phyloP scores from a whole-genome alignment of 1,140 invertebrate species.

The Pseudomyrmex gracilis region DNA sequence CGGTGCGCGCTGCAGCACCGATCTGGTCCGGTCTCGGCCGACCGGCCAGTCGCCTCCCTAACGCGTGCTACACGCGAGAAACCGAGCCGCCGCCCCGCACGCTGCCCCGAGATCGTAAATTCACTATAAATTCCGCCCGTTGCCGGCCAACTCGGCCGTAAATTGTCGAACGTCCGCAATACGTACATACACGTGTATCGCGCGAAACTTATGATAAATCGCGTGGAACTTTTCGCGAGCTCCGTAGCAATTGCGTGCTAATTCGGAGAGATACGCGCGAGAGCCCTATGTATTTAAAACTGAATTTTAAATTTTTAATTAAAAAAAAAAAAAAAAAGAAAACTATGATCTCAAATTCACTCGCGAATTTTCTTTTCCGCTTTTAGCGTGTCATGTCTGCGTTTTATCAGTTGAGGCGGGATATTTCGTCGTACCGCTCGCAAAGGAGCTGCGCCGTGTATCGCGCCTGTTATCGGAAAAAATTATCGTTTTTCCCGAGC shows the following conservation, averaged over 20 bases:
- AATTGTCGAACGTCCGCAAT: constrained; percentile 39
- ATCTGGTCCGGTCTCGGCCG: background rate
- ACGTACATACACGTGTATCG: constrained; percentile 14
- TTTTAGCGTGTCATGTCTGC: background rate
- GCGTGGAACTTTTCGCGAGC: background rate
- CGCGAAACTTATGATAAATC: constrained; percentile 39
- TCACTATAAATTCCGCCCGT: constrained; percentile 28
- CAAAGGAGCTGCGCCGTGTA: constrained; percentile 24
- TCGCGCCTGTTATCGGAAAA: constrained; percentile 11
- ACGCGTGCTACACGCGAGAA: constrained; percentile 36
- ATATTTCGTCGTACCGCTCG: background rate
- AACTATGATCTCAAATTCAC: background rate
- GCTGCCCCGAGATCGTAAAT: constrained; percentile 56
- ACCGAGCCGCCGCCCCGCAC: background rate
- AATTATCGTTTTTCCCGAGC: constrained; percentile 13
- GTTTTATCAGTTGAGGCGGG: constrained; percentile 15
- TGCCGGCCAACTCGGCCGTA: background rate
- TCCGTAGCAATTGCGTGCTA: background rate
- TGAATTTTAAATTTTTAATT: background rate
- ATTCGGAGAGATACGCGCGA: background rate
- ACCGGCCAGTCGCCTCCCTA: background rate
- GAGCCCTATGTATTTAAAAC: background rate
- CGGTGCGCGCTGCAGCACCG: background rate
- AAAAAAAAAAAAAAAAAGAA: no score
- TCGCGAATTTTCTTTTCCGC: background rate